Conservation (phyloP, 2,113 vertebrate species). For the Falco punctatus region DNA sequence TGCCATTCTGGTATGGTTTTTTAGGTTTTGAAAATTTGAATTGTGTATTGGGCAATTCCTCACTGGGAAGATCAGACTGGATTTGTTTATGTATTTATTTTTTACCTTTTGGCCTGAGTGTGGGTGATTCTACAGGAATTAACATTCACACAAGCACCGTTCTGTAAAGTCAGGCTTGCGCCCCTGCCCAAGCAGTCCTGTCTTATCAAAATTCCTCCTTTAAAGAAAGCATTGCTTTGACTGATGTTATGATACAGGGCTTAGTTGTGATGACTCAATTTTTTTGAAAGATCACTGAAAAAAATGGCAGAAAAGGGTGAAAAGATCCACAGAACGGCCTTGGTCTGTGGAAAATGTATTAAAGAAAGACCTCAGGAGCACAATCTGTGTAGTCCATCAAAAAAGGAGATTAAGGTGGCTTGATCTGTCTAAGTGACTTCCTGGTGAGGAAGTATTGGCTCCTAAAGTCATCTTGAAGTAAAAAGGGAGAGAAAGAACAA, state of each 20-base stretch:
- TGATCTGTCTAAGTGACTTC: background rate
- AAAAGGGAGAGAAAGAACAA: background rate
- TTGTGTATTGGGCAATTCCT: background rate
- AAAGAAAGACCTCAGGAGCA: background rate
- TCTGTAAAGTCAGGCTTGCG: background rate
- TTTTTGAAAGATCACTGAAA: background rate
- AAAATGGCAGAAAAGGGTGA: background rate
- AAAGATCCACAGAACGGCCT: background rate
- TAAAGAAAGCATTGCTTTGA: background rate
- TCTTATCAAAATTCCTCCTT: background rate
- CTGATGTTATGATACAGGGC: background rate
- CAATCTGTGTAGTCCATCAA: background rate
- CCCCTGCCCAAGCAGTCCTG: background rate
- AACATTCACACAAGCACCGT: accelerated
- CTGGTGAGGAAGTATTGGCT: background rate
- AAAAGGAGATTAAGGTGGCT: background rate
- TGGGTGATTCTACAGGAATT: background rate
- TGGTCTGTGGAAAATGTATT: background rate
- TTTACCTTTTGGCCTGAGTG: background rate
- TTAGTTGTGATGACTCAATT: background rate
- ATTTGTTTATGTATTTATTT: background rate
- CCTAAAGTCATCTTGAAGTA: background rate
- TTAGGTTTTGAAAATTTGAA: background rate
- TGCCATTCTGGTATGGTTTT: background rate
- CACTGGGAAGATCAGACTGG: background rate